Evolutionary conservation across 2,113 vertebrate genomes (phyloP), one percentile per base, ranked within the genome.

Genomic region (Harpagus bidentatus): DNA sequence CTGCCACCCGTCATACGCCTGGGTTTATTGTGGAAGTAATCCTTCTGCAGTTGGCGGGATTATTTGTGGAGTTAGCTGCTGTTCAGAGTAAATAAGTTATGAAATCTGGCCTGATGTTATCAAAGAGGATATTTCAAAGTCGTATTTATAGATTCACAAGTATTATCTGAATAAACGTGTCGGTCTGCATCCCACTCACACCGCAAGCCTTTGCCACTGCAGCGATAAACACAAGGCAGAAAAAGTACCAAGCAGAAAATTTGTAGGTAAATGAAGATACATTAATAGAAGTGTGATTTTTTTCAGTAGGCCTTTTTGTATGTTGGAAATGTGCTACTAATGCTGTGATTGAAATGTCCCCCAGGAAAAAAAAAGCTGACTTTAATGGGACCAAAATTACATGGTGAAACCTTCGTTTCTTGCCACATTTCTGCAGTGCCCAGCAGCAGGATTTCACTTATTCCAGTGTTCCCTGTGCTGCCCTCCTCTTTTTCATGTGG

Each of bases 91-190:
- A 97, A 94, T 92, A 92, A 95, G 65, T 94, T 52, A 59, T n/a
- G 86, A 92, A 91, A 96, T 89, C 69, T 79, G 86, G 43, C 80
- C 80, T 45, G 92, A n/a, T 72, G 91, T 76, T 83, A 88, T 86
- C 71, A 55, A 29, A 84, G 91, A 42, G 69, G 82, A 80, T 81
- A 40, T 96, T 88, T 91, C 88, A 8, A 45, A 90, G 96, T 22
- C 8, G 0, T 77, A 69, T 92, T 96, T 93, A 80, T 82, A 74
- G 71, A 82, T 53, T 89, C 86, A 55, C 58, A 55, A 45, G 52
- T 48, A 23, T 88, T 95, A 91, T 82, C 76, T 52, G 70, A 92
- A 56, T 40, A 11, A 86, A 20, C 0, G 8, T 4, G 47, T 40
- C 0, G 0, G 53, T 31, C 38, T 50, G 76, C 58, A 16, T 38